Evolutionary conservation across 1,140 invertebrate species (phyloP), one percentile per base, ranked within the genome.

Genomic region (Oedothorax gibbosus): DNA sequence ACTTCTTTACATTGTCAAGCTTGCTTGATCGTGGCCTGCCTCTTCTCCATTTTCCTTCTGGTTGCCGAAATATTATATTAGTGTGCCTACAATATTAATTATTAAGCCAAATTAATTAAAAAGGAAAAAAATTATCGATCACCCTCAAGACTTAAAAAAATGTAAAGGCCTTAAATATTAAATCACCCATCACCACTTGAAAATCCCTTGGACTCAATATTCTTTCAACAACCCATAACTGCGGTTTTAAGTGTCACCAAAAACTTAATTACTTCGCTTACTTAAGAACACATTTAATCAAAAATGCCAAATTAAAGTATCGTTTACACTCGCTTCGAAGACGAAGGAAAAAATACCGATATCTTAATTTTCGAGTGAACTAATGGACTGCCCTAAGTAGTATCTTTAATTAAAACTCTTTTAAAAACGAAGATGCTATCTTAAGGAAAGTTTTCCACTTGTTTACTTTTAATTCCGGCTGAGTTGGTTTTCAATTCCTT

Each of bases 231-330:
- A 35, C 35, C 35, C 35, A 35, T 60, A n/a, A 60, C n/a, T 60
- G 57, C 57, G 11, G 11, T 14, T 60, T 60, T n/a, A 60, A 14
- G 12, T 60, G 69, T 71, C 69, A 71, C 54, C 69, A 20, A 71
- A 51, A 71, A 53, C 69, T 71, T 71, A 71, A 71, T 71, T 71
- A 71, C 50, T 53, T 71, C 15, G 50, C 69, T 5, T 71, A 53
- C 69, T 71, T 53, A 51, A 71, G 50, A 71, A 71, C 35, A n/a
- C 69, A 53, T 53, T 71, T 71, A 53, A 71, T 71, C 69, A 71
- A 71, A 71, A 71, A 71, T 71, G 50, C 50, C 69, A 71, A 71
- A 71, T 71, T 71, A 71, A 71, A 71, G 15, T 71, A 71, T 71
- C 69, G 50, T 71, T 71, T 71, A 71, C 69, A 51, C 69, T 11